phyloP scores from a whole-genome alignment of 1,140 invertebrate genomes.

The Papilio glaucus region DNA sequence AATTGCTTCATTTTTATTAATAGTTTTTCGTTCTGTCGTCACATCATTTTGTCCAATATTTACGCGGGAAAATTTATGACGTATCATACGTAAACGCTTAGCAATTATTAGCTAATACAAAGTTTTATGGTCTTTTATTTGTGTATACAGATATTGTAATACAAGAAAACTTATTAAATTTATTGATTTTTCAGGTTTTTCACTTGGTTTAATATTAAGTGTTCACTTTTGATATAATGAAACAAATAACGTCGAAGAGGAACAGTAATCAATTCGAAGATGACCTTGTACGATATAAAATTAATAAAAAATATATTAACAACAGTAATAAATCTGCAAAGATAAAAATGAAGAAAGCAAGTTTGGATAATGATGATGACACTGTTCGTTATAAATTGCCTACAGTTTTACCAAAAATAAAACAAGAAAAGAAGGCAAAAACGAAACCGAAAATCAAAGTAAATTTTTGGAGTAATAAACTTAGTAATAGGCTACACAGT shows the following conservation, averaged over 20 bases:
- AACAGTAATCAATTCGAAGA: slow-evolving; percentile 71
- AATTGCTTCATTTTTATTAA: slow-evolving; percentile 3
- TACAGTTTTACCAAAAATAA: slow-evolving; percentile 50
- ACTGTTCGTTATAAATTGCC: slow-evolving; percentile 72
- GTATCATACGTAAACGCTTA: neutral
- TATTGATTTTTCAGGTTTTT: slow-evolving; percentile 17
- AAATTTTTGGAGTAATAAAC: slow-evolving; percentile 78
- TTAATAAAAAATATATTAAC: slow-evolving; percentile 66
- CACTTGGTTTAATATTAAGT: neutral
- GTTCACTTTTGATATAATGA: slow-evolving; percentile 53
- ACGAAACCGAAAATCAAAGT: slow-evolving; percentile 77
- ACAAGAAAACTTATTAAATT: neutral
- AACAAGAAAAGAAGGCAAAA: slow-evolving; percentile 62
- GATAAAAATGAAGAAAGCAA: slow-evolving; percentile 50
- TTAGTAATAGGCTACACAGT: slow-evolving; percentile 55
- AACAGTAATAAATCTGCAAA: slow-evolving; percentile 48
- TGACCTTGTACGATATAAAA: slow-evolving; percentile 71
- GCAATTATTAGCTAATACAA: neutral
- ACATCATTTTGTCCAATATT: neutral
- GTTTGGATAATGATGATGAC: slow-evolving; percentile 59
- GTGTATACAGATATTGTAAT: neutral
- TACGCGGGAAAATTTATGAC: slow-evolving; percentile 26
- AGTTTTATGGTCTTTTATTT: neutral
- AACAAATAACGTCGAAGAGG: slow-evolving; percentile 54
- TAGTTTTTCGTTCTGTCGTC: neutral